Conservation (phyloP, 2,113 vertebrate species). For the Narcine bancroftii region DNA sequence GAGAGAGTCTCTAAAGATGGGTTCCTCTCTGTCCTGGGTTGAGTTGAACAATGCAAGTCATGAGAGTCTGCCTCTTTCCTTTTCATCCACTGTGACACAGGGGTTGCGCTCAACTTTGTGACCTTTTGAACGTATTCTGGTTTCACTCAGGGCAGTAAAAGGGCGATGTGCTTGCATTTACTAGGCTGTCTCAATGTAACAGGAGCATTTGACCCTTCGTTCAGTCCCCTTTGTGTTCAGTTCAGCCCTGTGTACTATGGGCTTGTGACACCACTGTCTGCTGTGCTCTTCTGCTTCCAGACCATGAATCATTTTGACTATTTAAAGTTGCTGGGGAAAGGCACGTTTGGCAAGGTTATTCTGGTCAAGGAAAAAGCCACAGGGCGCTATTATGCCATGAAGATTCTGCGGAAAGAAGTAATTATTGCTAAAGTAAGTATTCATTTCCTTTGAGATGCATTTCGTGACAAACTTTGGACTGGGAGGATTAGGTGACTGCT, state of each 20-base stretch:
- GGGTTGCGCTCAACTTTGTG: not conserved
- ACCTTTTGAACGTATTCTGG: not conserved
- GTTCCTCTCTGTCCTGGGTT: not conserved
- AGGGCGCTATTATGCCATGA: constrained; percentile 90
- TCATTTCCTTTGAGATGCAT: not conserved
- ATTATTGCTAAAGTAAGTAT: constrained; percentile 81
- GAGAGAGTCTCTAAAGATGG: too few relatives aligned
- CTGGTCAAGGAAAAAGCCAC: constrained; percentile 84
- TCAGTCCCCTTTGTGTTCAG: not conserved
- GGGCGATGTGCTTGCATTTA: not conserved
- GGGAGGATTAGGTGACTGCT: not conserved
- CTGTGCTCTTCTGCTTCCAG: constrained; percentile 47
- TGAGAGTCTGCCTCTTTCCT: too few relatives aligned
- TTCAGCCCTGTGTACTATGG: not conserved
- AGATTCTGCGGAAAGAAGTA: constrained; percentile 89
- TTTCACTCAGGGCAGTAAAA: not conserved
- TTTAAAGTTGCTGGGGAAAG: constrained; percentile 87
- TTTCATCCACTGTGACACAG: not conserved
- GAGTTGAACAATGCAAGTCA: not conserved
- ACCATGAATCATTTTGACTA: constrained; percentile 96
- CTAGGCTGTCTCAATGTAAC: not conserved
- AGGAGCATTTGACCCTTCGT: not conserved
- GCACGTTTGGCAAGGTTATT: constrained; percentile 94
- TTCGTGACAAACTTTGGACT: not conserved
- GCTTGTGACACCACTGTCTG: constrained; percentile 11